Percentiles rank a stretch among this genome's conserved stretches.
phyloP scores from a whole-genome alignment of 2,888 invertebrate species.

The Glaucopsyche alexis region DNA sequence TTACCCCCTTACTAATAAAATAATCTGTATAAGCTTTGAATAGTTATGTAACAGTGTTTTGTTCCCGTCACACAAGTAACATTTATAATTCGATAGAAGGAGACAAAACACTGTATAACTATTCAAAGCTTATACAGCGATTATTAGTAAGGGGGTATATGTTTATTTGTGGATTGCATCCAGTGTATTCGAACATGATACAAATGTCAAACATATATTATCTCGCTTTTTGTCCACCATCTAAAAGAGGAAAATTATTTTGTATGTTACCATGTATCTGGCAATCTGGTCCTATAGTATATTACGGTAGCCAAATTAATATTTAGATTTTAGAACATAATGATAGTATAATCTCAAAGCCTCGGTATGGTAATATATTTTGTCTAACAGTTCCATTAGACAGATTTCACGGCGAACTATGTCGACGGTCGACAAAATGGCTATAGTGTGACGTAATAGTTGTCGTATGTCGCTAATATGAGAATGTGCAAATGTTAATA shows the following conservation, averaged over 20 bases:
- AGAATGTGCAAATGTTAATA: slow-evolving; percentile 3
- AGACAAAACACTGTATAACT: no score
- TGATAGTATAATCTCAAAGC: background rate
- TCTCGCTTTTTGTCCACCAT: background rate
- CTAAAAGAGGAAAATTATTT: background rate
- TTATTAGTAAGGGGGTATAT: no score
- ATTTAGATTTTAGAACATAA: background rate
- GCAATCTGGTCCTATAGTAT: background rate
- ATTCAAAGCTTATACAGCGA: no score
- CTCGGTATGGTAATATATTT: background rate
- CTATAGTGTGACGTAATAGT: background rate
- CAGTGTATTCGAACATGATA: background rate
- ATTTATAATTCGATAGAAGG: no score
- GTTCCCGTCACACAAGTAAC: no score
- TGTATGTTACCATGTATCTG: no score
- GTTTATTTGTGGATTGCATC: background rate
- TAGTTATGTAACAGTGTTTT: no score
- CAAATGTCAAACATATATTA: background rate
- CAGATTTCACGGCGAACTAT: background rate
- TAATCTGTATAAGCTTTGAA: no score
- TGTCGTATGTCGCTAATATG: background rate
- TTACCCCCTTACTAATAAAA: no score
- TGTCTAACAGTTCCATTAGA: background rate
- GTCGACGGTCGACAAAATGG: background rate
- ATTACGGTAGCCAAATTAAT: background rate